These are phyloP conservation scores for Arctopsyche grandis DNA, from an alignment of 1,140 invertebrate species.

Conservation along the genomic window DNA sequence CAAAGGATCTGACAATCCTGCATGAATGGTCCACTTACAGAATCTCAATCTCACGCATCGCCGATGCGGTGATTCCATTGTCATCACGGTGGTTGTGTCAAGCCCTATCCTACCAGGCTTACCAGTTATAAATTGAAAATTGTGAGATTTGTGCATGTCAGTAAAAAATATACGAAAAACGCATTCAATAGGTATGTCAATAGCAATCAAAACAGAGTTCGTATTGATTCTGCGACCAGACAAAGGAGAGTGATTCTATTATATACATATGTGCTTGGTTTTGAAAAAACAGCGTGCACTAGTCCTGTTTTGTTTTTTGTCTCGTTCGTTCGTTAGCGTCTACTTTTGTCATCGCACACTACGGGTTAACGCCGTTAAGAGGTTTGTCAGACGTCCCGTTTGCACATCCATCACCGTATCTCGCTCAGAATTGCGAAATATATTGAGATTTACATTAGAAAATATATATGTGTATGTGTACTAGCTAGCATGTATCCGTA, in stretches of 20 bases:
- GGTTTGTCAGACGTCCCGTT: constrained; percentile 2
- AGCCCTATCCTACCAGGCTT: not conserved
- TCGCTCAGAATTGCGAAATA: not conserved
- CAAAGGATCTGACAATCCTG: constrained; percentile 14
- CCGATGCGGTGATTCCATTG: constrained; percentile 15
- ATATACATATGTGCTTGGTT: too few species aligned
- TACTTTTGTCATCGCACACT: not conserved
- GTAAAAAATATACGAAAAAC: not conserved
- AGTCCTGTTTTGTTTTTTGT: not conserved
- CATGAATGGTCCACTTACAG: constrained; percentile 25
- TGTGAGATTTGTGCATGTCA: not conserved
- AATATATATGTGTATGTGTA: not conserved
- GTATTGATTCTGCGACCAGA: constrained; percentile 34
- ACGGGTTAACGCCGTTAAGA: constrained; percentile 19
- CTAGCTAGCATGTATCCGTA: not conserved
- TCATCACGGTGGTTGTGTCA: not conserved
- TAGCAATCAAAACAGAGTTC: constrained; percentile 38
- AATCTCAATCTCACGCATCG: constrained; percentile 25
- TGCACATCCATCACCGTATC: constrained; percentile 21
- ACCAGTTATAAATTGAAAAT: not conserved
- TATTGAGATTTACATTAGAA: not conserved
- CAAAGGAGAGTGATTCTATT: constrained; percentile 45
- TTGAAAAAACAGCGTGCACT: constrained; percentile 43
- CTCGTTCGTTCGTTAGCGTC: not conserved
- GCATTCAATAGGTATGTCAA: not conserved